These are phyloP conservation scores for Eptesicus fuscus DNA, from an alignment of 2,113 vertebrate genomes.

Conservation along the genomic window DNA sequence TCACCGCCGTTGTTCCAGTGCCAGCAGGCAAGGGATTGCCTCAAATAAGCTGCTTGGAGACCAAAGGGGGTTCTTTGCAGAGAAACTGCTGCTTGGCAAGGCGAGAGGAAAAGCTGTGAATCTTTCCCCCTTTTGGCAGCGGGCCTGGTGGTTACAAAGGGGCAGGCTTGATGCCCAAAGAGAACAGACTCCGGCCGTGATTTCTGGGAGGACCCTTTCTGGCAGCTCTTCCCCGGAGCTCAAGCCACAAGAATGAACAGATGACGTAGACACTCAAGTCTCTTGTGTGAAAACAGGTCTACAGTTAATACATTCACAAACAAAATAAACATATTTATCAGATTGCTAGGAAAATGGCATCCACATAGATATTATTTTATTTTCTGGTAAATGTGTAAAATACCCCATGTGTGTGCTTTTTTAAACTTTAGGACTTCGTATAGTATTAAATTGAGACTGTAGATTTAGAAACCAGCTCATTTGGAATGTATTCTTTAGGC, in stretches of 20 bases:
- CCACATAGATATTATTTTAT: background rate
- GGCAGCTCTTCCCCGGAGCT: background rate
- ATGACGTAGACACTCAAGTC: background rate
- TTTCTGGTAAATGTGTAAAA: conserved; percentile 13
- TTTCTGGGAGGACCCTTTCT: background rate
- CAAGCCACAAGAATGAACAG: background rate
- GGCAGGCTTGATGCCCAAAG: background rate
- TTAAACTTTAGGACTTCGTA: background rate
- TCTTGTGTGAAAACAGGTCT: conserved; percentile 8
- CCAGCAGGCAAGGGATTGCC: background rate
- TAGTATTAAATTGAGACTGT: conserved; percentile 23
- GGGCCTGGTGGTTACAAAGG: conserved; percentile 4
- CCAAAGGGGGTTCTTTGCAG: background rate
- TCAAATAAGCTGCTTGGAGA: background rate
- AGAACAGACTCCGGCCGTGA: background rate
- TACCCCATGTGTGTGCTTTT: background rate
- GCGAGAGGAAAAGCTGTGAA: background rate
- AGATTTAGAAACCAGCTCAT: background rate
- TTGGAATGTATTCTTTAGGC: background rate
- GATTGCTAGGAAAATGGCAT: conserved; percentile 7
- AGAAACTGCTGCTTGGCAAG: background rate
- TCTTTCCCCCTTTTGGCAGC: background rate
- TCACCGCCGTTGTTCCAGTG: background rate
- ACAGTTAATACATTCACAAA: background rate
- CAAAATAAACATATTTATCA: conserved; percentile 2